Conservation (phyloP, 92 coral and sea anemone genomes). For the Actinostola sp. region DNA sequence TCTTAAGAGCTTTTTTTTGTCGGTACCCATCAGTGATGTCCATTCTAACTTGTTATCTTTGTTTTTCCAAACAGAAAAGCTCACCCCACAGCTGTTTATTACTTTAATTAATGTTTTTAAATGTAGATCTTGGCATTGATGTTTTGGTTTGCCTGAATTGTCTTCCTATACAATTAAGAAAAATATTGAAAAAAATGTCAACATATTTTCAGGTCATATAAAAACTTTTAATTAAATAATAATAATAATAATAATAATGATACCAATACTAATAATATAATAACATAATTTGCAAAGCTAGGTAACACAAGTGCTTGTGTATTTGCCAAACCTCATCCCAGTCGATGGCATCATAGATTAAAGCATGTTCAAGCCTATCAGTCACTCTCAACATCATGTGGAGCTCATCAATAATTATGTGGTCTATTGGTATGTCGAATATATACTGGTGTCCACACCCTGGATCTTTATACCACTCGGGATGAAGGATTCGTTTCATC, state of each 20-base stretch:
- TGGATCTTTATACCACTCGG: constrained; percentile 32
- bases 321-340: constrained; percentile 43
- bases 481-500: constrained; percentile 25
- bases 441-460: constrained; percentile 25
- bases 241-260: too few species aligned
- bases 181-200: neutral
- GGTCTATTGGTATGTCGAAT: constrained; percentile 33
- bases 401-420: constrained; percentile 34
- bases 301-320: neutral
- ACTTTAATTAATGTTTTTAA: neutral
- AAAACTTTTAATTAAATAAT: neutral
- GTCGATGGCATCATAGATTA: constrained; percentile 35
- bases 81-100: constrained; percentile 18
- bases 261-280: neutral
- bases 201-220: neutral
- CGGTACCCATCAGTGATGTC: constrained; percentile 35
- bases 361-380: constrained; percentile 49
- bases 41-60: constrained; percentile 38
- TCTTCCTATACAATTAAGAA: constrained; percentile 13
- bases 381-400: constrained; percentile 35
- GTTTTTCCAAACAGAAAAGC: constrained; percentile 29
- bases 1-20: constrained; percentile 22
- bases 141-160: constrained; percentile 31
- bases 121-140: constrained; percentile 2
- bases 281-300: neutral